Evolutionary conservation across 2,888 invertebrate species (phyloP).

Genomic region (Mimas tiliae): DNA sequence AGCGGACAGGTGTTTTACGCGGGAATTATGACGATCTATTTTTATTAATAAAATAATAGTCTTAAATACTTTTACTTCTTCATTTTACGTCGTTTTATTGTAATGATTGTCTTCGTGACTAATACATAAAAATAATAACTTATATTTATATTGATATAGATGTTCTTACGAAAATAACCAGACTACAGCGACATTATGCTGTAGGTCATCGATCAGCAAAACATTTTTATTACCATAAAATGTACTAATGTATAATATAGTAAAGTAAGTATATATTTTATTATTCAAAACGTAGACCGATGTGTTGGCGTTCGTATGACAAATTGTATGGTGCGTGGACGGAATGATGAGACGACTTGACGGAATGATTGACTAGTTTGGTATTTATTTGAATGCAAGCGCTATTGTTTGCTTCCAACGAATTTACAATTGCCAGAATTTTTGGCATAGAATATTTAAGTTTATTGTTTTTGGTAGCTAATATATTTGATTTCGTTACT

Average conservation of each 20-base stretch:
- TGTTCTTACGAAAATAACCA: not conserved
- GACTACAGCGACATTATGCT: not conserved
- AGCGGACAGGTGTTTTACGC: not conserved
- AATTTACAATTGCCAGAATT: conserved; percentile 34
- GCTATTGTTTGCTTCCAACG: conserved; percentile 36
- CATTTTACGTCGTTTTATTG: too few species aligned
- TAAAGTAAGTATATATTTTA: conserved; percentile 19
- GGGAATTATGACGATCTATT: not conserved
- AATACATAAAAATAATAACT: too few species aligned
- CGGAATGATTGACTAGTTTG: conserved; percentile 33
- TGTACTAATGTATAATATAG: not conserved
- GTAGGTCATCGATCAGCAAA: not conserved
- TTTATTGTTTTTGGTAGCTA: too few species aligned
- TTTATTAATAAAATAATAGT: too few species aligned
- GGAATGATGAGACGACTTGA: conserved; percentile 26
- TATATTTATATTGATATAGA: not conserved
- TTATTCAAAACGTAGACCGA: conserved; percentile 25
- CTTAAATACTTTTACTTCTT: too few species aligned
- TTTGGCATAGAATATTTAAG: not conserved
- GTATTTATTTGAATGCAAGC: conserved; percentile 45
- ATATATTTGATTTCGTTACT: too few species aligned
- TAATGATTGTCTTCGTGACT: too few species aligned
- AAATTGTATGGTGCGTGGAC: conserved; percentile 25
- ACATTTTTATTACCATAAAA: not conserved
- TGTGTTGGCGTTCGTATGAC: conserved; percentile 31